phyloP scores from a whole-genome alignment of 2,888 invertebrate genomes.

The Latrodectus hesperus region DNA sequence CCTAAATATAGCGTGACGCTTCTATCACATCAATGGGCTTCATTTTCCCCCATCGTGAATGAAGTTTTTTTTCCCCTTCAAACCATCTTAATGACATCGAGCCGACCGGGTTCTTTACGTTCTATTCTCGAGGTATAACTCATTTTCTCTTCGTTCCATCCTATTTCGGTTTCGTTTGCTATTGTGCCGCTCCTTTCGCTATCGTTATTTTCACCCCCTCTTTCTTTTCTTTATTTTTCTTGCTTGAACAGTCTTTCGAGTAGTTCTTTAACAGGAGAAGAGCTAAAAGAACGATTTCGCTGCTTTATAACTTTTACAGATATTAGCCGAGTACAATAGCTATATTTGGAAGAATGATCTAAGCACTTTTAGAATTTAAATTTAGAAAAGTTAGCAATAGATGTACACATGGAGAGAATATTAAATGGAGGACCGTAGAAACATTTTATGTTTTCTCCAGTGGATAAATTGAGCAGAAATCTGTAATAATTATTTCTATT shows the following conservation, averaged over 20 bases:
- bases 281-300: too few relatives aligned
- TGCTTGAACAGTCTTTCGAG: not conserved
- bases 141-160: not conserved
- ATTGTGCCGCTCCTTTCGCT: not conserved
- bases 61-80: slow-evolving; percentile 1
- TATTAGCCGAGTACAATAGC: too few relatives aligned
- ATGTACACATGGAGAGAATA: too few relatives aligned
- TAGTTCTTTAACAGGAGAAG: not conserved
- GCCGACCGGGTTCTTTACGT: not conserved
- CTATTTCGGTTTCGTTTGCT: not conserved
- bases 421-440: too few relatives aligned
- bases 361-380: too few relatives aligned
- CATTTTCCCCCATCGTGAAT: not conserved
- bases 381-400: too few relatives aligned
- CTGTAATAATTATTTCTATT: too few relatives aligned
- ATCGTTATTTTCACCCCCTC: not conserved
- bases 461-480: too few relatives aligned
- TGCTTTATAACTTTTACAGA: too few relatives aligned
- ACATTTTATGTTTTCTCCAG: too few relatives aligned
- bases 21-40: slow-evolving; percentile 27
- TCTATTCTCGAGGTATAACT: slow-evolving; percentile 1
- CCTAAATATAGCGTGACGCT: slow-evolving; percentile 53
- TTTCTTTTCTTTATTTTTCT: not conserved
- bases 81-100: not conserved
- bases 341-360: too few relatives aligned